Evolutionary conservation across 2,113 vertebrate species (phyloP).

Genomic region (Sapayoa aenigma): DNA sequence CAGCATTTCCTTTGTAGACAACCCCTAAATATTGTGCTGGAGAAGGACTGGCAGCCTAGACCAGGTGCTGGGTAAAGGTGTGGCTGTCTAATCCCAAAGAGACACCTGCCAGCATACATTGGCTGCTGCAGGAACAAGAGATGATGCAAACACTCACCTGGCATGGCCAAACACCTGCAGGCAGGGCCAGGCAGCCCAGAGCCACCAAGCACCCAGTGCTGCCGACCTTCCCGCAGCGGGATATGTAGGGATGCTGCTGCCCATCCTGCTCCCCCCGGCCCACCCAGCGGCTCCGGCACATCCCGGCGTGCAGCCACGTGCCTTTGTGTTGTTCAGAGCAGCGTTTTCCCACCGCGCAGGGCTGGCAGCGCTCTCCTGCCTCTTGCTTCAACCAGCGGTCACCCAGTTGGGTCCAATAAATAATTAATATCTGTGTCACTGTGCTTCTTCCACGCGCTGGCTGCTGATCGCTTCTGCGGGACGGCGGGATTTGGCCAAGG

Average conservation of each 20-base stretch:
- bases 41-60: background rate
- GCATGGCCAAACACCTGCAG: background rate
- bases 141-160: background rate
- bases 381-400: background rate
- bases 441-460: background rate
- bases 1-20: background rate
- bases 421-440: background rate
- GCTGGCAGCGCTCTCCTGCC: background rate
- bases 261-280: background rate
- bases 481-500: background rate
- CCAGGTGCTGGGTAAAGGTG: rapidly evolving
- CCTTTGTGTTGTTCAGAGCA: background rate
- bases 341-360: background rate
- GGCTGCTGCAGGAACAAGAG: background rate
- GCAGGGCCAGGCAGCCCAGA: background rate
- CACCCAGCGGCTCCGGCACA: background rate
- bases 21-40: background rate
- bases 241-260: rapidly evolving
- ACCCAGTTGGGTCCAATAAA: background rate
- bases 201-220: rapidly evolving
- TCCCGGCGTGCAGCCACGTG: background rate
- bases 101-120: background rate
- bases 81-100: background rate
- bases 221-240: background rate
- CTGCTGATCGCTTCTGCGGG: background rate